These are phyloP conservation scores for Ptychochromis oligacanthus DNA, from an alignment of 2,113 vertebrate genomes.

Conservation along the genomic window DNA sequence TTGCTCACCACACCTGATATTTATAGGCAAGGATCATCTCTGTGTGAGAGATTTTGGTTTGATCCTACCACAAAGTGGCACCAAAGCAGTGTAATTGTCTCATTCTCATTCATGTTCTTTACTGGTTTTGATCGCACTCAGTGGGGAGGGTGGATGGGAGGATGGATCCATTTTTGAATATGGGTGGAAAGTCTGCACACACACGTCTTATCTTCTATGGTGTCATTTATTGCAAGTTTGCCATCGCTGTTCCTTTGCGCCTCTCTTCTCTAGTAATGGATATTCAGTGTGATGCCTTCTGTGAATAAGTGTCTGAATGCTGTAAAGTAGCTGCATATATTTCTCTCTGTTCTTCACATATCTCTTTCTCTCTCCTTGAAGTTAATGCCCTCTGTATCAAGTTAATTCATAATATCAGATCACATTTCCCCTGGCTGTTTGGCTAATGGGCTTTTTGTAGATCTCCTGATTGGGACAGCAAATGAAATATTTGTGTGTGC, in stretches of 20 bases:
- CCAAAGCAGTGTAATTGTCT: not conserved
- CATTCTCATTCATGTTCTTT: too few species aligned
- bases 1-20: not conserved
- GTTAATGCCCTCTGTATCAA: not conserved
- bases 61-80: not conserved
- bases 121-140: not conserved
- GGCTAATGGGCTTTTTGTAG: constrained; percentile 30
- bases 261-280: not conserved
- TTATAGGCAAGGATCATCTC: not conserved
- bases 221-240: not conserved
- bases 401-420: constrained; percentile 25
- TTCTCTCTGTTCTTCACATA: not conserved
- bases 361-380: constrained; percentile 6
- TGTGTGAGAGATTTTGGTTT: not conserved
- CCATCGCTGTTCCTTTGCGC: not conserved
- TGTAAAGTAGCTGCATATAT: not conserved
- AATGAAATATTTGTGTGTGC: constrained; percentile 27
- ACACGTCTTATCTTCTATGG: too few species aligned
- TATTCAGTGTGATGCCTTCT: not conserved
- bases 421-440: constrained; percentile 11
- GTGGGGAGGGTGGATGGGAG: too few species aligned
- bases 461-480: constrained; percentile 5
- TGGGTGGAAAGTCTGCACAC: too few species aligned
- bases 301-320: not conserved
- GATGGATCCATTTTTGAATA: too few species aligned